Conservation (phyloP, 1,140 invertebrate species). For the Maniola jurtina region DNA sequence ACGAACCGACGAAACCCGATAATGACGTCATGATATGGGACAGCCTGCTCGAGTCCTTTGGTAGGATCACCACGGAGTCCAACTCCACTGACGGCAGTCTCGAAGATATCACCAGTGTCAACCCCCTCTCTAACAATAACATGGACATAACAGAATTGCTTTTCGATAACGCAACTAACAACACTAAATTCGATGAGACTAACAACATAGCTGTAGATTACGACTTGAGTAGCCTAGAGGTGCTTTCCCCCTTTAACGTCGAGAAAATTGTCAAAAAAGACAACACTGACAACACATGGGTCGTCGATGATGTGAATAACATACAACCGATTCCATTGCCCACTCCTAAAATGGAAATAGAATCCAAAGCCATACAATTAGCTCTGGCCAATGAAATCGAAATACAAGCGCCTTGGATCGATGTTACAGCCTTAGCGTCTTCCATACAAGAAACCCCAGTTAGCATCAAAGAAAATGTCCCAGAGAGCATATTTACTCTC, state of each 20-base stretch:
- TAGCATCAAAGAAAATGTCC: conserved; percentile 78
- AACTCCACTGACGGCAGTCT: conserved; percentile 66
- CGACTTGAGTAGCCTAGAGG: conserved; percentile 53
- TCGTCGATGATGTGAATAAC: conserved; percentile 38
- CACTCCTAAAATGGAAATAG: conserved; percentile 48
- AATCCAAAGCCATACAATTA: conserved; percentile 82
- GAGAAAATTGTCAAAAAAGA: conserved; percentile 46
- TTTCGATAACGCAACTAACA: conserved; percentile 57
- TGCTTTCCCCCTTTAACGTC: conserved; percentile 46
- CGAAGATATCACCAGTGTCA: conserved; percentile 57
- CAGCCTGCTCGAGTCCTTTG: conserved; percentile 67
- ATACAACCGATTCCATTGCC: conserved; percentile 37
- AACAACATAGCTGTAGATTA: conserved; percentile 52
- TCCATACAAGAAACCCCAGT: conserved; percentile 77
- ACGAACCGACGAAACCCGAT: conserved; percentile 36
- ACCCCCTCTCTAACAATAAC: conserved; percentile 49
- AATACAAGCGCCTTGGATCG: conserved; percentile 84
- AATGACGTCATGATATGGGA: conserved; percentile 65
- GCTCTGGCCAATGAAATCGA: conserved; percentile 87
- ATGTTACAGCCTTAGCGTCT: conserved; percentile 82
- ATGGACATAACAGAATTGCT: conserved; percentile 69
- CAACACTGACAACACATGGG: conserved; percentile 44
- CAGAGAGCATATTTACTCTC: conserved; percentile 75
- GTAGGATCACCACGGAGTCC: conserved; percentile 69
- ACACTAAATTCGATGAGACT: conserved; percentile 44